A percentile compares a stretch with the other conserved stretches of the same genome.
These are phyloP conservation scores for Seriola rivoliana DNA, from an alignment of 2,113 vertebrate genomes.

Conservation along the genomic window DNA sequence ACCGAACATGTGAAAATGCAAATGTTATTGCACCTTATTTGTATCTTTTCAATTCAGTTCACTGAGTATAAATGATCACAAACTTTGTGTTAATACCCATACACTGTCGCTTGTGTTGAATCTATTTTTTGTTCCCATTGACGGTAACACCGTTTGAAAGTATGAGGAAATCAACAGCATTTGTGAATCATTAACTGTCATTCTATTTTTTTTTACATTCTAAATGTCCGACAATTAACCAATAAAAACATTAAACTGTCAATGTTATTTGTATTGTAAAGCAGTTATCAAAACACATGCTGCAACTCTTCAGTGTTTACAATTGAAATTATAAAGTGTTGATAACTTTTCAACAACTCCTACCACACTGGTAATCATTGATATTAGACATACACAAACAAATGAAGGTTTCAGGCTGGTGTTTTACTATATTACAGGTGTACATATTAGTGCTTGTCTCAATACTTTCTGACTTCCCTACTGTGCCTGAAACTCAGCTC, in stretches of 20 bases:
- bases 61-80: not conserved
- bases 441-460: no score
- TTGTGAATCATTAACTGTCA: constrained; percentile 8
- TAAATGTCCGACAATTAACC: not conserved
- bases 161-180: not conserved
- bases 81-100: not conserved
- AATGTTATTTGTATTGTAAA: not conserved
- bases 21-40: not conserved
- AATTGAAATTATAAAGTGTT: not conserved
- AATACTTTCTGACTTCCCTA: not conserved
- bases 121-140: not conserved
- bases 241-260: not conserved
- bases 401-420: no score
- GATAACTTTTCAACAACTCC: not conserved
- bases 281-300: not conserved
- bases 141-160: not conserved
- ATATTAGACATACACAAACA: no score
- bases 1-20: not conserved
- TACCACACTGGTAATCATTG: no score
- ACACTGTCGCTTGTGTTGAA: not conserved
- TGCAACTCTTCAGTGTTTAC: not conserved
- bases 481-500: no score
- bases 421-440: no score
- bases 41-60: not conserved
- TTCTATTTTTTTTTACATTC: no score